Base-by-base conservation (phyloP, 2,113 vertebrate genomes). In the Platichthys stellatus region DNA sequence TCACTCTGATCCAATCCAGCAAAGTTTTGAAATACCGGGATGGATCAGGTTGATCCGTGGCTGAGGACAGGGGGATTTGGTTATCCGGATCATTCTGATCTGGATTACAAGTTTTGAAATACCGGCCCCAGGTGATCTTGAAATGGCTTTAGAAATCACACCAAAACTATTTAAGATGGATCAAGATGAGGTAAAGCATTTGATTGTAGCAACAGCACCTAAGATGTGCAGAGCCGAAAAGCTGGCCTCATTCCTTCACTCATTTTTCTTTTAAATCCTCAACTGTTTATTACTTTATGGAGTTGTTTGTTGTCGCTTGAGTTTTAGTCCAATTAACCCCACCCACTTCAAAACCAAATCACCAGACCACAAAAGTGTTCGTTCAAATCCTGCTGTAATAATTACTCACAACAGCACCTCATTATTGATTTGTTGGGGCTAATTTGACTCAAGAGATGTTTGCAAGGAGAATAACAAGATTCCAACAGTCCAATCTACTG, bases 381-480 rank as follows among this genome's bases (percentile, higher is more conserved):
- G 10, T 69, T 15, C 5, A 59, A 60, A 31, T 74, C 56, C 20
- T 47, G 5, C 28, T 43, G 47, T 65, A 67, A 74, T 49, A 75
- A 79, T 70, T 54, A 54, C 49, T 35, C 23, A 67, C 57, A 69
- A 57, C 53, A 68, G 3, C 65, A 17, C 43, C n/a, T 54, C 14
- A 15, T 24, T 49, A 78, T 80, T 65, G 71, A 81, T 78, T 75
- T 64, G 38, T 62, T 60, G 58, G 38, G 56, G 12, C 49, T 66
- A 45, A 72, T 72, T 74, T 62, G 73, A 69, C 73, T 69, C 54
- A 14, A 58, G 59, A 78, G 47, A 78, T 65, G 60, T 66, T 87
- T 78, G 77, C 47, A 35, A 21, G 26, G 61, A 70, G 20, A 72
- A 77, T 64, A 31, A 70, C 59, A 57, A 69, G 64, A 59, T 63